Evolutionary conservation across 2,888 invertebrate genomes (phyloP).

Genomic region (Nomada flava): DNA sequence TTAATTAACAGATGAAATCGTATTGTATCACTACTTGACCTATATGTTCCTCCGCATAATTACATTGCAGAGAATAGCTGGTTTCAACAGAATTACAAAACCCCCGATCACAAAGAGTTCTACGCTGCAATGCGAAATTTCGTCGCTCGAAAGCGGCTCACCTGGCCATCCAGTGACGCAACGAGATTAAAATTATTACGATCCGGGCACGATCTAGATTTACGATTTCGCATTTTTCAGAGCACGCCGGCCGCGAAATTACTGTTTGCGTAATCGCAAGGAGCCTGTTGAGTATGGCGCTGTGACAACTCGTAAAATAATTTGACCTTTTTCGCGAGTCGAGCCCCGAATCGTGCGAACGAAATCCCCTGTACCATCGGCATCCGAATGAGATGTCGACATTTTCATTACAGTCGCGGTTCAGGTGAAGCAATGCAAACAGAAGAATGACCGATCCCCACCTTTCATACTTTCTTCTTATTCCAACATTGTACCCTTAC

Average conservation of each 20-base stretch:
- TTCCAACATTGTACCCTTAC: too few relatives aligned
- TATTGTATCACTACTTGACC: neutral
- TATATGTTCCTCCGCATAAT: neutral
- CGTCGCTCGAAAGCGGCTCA: neutral
- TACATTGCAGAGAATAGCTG: too few relatives aligned
- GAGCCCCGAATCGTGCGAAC: neutral
- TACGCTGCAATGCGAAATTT: neutral
- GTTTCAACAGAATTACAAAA: neutral
- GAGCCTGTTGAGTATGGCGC: neutral
- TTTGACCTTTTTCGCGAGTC: slow-evolving; percentile 31
- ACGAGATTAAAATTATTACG: slow-evolving; percentile 34
- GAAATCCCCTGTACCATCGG: neutral
- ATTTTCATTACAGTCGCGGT: neutral
- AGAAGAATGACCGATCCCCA: too few relatives aligned
- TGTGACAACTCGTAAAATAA: slow-evolving; percentile 32
- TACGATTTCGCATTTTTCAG: slow-evolving; percentile 37
- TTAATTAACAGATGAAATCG: too few relatives aligned
- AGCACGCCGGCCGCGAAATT: slow-evolving; percentile 19
- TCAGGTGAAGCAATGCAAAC: neutral
- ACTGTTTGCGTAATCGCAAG: slow-evolving; percentile 29
- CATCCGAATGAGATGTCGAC: neutral
- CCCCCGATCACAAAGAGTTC: neutral
- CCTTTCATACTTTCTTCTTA: too few relatives aligned
- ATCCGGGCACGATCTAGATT: slow-evolving; percentile 15
- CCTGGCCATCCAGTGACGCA: slow-evolving; percentile 6